Evolutionary conservation across 2,113 vertebrate genomes (phyloP).

Genomic region (Neofelis nebulosa): DNA sequence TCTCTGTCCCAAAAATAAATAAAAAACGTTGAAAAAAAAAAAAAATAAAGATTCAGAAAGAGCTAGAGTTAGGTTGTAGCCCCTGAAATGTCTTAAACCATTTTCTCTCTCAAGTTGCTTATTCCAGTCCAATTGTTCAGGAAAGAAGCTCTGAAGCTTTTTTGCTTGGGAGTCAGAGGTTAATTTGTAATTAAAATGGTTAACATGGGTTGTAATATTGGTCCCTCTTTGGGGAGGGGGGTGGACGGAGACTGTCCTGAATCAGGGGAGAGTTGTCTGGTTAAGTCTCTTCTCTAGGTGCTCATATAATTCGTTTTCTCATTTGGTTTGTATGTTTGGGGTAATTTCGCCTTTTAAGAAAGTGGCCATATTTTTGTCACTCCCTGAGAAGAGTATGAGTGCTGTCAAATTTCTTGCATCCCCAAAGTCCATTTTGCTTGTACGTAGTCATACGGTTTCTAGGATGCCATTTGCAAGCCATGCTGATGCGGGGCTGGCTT

Average conservation of each 20-base stretch:
- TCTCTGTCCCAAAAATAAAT: too few relatives aligned
- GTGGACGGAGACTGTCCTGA: background rate
- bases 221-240: too few relatives aligned
- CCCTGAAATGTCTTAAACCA: background rate
- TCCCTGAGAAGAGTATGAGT: background rate
- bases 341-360: background rate
- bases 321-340: slow-evolving; percentile 20
- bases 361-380: background rate
- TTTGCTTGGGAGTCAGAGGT: slow-evolving; percentile 21
- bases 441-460: background rate
- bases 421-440: background rate
- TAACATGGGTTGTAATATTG: background rate
- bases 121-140: background rate
- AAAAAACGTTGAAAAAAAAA: too few relatives aligned
- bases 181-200: slow-evolving; percentile 44
- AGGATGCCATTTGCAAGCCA: slow-evolving; percentile 35
- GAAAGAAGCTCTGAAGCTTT: background rate
- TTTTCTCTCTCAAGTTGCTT: background rate
- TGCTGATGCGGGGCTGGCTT: slow-evolving; percentile 47
- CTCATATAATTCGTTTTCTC: background rate
- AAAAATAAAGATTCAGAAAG: background rate
- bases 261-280: background rate
- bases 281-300: background rate
- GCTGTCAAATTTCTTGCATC: background rate
- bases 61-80: background rate